phyloP scores from a whole-genome alignment of 2,797 vertebrate genomes.

The Cyprinella venusta region DNA sequence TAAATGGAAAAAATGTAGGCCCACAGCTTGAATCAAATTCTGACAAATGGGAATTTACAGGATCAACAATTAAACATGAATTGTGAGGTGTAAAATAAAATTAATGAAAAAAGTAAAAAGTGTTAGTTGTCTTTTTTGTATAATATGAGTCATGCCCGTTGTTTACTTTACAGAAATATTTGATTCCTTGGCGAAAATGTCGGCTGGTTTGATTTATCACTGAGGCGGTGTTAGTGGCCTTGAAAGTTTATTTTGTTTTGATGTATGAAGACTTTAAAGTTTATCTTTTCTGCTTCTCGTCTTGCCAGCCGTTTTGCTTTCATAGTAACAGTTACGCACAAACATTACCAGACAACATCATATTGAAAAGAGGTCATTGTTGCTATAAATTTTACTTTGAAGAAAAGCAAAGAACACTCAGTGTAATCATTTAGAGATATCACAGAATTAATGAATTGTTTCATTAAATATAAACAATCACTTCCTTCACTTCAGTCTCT shows the following conservation, averaged over 20 bases:
- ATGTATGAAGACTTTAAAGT: conserved; percentile 63
- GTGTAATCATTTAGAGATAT: conserved; percentile 17
- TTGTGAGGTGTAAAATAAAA: background rate
- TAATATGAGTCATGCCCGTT: background rate
- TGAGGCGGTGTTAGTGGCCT: conserved; percentile 57
- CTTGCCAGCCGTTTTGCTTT: conserved; percentile 56
- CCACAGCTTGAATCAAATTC: background rate
- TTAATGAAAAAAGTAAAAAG: too few relatives aligned
- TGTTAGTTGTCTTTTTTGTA: background rate
- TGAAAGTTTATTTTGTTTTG: conserved; percentile 63
- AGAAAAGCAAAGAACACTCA: conserved; percentile 4
- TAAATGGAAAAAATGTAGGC: background rate
- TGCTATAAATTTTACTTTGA: conserved; percentile 31
- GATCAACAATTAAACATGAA: background rate
- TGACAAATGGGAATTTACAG: background rate
- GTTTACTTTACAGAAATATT: background rate
- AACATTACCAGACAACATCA: conserved; percentile 39
- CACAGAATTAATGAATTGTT: conserved; percentile 14
- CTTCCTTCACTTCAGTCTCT: conserved; percentile 4
- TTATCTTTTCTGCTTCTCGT: conserved; percentile 66
- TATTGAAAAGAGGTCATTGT: conserved; percentile 31
- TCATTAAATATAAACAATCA: conserved; percentile 21
- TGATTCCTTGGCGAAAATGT: conserved; percentile 15
- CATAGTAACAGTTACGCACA: conserved; percentile 64
- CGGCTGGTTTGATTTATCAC: conserved; percentile 45